Evolutionary conservation across 2,888 invertebrate species (phyloP).

Genomic region (Teinopalpus imperialis): DNA sequence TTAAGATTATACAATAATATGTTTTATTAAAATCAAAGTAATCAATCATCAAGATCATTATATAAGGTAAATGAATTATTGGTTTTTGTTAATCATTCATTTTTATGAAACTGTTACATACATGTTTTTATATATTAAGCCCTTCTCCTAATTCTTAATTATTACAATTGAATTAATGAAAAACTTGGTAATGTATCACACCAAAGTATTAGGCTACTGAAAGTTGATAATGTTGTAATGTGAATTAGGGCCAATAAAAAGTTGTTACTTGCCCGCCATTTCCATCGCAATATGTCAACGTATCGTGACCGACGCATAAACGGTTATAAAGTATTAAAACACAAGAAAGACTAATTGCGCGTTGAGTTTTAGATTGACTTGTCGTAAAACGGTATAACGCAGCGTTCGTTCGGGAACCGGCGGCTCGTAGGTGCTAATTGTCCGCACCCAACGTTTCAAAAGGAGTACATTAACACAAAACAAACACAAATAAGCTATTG

Average conservation of each 20-base stretch:
- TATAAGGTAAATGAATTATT: too few relatives aligned
- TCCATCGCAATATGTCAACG: slow-evolving; percentile 6
- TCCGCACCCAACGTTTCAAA: slow-evolving; percentile 61
- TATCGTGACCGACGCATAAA: slow-evolving; percentile 19
- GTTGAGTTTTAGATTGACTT: slow-evolving; percentile 59
- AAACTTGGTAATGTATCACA: too few relatives aligned
- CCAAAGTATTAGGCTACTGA: background rate
- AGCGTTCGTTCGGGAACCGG: slow-evolving; percentile 52
- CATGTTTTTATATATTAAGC: too few relatives aligned
- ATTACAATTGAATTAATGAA: too few relatives aligned
- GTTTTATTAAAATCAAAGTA: too few relatives aligned
- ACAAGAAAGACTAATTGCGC: slow-evolving; percentile 32
- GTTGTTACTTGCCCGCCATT: background rate
- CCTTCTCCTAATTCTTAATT: too few relatives aligned
- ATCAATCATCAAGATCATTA: too few relatives aligned
- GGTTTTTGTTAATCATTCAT: too few relatives aligned
- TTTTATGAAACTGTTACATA: too few relatives aligned
- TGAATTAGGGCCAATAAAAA: too few relatives aligned
- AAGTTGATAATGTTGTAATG: slow-evolving; percentile 1
- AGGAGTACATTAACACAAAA: slow-evolving; percentile 77
- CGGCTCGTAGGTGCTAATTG: slow-evolving; percentile 72
- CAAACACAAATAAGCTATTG: slow-evolving; percentile 81
- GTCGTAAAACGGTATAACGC: slow-evolving; percentile 59
- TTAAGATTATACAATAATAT: too few relatives aligned
- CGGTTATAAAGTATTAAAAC: slow-evolving; percentile 12